phyloP scores from a whole-genome alignment of 1,140 invertebrate genomes.

The Achatina immaculata region DNA sequence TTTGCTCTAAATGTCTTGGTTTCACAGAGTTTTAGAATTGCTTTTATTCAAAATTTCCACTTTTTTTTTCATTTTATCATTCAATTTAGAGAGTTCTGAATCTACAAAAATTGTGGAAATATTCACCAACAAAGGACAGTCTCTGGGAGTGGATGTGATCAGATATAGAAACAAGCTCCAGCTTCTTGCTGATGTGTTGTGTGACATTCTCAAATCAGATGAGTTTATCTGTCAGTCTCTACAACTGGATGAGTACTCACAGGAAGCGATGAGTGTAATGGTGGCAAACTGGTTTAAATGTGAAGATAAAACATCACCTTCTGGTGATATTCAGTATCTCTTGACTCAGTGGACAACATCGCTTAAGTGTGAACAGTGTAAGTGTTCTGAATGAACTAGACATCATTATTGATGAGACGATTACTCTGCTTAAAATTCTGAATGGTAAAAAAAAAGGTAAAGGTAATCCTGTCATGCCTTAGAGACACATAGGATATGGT shows the following conservation, averaged over 20 bases:
- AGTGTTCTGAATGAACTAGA: neutral
- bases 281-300: slow-evolving; percentile 1
- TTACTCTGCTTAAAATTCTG: no score
- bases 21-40: no score
- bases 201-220: neutral
- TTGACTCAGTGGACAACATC: neutral
- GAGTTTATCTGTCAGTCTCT: neutral
- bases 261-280: neutral
- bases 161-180: neutral
- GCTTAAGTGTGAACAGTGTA: neutral
- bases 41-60: no score
- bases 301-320: neutral
- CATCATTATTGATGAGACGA: no score
- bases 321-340: neutral
- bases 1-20: no score
- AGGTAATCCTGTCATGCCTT: no score
- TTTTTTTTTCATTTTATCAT: no score
- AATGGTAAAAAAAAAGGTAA: no score
- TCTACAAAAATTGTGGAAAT: neutral
- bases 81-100: neutral
- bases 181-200: neutral
- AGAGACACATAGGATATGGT: no score
- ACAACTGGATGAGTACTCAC: neutral
- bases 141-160: neutral
- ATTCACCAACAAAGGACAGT: neutral